These are phyloP conservation scores for Parauchenoglanis punctatus DNA, from an alignment of 2,797 vertebrate genomes.

Conservation along the genomic window DNA sequence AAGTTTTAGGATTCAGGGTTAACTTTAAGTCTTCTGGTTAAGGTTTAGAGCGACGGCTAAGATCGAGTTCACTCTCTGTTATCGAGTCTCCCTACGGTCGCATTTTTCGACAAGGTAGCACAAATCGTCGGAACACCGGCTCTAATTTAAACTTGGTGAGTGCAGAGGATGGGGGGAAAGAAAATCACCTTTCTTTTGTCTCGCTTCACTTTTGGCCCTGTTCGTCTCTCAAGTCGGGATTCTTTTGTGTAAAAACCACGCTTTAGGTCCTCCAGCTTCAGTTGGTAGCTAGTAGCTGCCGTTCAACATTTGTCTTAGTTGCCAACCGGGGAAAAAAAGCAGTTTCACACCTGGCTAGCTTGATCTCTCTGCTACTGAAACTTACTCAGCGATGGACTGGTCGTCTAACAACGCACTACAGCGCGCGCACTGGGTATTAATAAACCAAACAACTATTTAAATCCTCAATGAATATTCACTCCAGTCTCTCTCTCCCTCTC, in stretches of 20 bases:
- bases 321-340: slow-evolving; percentile 62
- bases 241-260: slow-evolving; percentile 63
- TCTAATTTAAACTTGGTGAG: slow-evolving; percentile 30
- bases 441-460: slow-evolving; percentile 43
- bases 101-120: too few species aligned
- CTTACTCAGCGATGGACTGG: slow-evolving; percentile 49
- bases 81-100: too few species aligned
- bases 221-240: slow-evolving; percentile 52
- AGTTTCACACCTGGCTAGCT: slow-evolving; percentile 67
- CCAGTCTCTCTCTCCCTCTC: slow-evolving; percentile 45
- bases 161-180: slow-evolving; percentile 21
- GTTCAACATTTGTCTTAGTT: slow-evolving; percentile 72
- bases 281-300: slow-evolving; percentile 67
- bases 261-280: slow-evolving; percentile 56
- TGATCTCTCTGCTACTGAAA: slow-evolving; percentile 58
- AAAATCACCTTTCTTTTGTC: slow-evolving; percentile 50
- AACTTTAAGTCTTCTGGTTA: too few species aligned
- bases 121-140: background rate
- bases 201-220: slow-evolving; percentile 55
- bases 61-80: too few species aligned
- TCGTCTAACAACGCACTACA: slow-evolving; percentile 1
- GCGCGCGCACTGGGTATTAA: background rate
- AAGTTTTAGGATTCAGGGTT: too few species aligned
- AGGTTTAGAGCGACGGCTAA: too few species aligned
- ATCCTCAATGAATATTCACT: slow-evolving; percentile 44